Evolutionary conservation across 2,888 invertebrate species (phyloP).

Genomic region (Aphrophora alni): DNA sequence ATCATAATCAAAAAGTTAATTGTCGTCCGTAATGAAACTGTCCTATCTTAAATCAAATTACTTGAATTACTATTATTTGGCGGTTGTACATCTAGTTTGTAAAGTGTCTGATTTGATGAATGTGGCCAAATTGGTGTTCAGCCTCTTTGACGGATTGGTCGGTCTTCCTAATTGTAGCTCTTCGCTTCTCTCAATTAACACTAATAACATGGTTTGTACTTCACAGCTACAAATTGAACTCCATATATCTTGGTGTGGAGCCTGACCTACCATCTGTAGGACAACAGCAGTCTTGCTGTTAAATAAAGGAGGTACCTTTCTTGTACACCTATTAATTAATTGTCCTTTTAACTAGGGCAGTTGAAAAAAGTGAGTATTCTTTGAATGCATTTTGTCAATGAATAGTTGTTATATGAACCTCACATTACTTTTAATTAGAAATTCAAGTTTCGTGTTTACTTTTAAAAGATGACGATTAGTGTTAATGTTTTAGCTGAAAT

Average conservation of each 20-base stretch:
- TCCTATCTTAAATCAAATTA: slow-evolving; percentile 36
- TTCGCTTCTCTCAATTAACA: slow-evolving; percentile 26
- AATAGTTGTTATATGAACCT: no score
- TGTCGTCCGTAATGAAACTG: slow-evolving; percentile 8
- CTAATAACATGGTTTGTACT: slow-evolving; percentile 22
- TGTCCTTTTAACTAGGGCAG: no score
- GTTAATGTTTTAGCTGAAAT: no score
- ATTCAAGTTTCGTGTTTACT: no score
- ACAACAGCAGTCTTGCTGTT: no score
- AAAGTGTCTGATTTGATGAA: slow-evolving; percentile 6
- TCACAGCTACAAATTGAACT: neutral
- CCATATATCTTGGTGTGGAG: neutral
- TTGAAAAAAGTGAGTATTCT: no score
- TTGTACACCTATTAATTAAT: no score
- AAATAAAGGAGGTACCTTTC: no score
- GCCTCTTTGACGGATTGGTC: neutral
- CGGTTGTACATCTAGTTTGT: neutral
- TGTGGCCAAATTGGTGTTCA: neutral
- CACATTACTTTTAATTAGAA: no score
- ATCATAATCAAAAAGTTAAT: neutral
- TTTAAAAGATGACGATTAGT: no score
- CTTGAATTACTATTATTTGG: neutral
- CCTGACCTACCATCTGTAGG: neutral
- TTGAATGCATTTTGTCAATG: no score
- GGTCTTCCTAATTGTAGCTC: neutral